Evolutionary conservation across 2,888 invertebrate species (phyloP).

Genomic region (Dilophus febrilis): DNA sequence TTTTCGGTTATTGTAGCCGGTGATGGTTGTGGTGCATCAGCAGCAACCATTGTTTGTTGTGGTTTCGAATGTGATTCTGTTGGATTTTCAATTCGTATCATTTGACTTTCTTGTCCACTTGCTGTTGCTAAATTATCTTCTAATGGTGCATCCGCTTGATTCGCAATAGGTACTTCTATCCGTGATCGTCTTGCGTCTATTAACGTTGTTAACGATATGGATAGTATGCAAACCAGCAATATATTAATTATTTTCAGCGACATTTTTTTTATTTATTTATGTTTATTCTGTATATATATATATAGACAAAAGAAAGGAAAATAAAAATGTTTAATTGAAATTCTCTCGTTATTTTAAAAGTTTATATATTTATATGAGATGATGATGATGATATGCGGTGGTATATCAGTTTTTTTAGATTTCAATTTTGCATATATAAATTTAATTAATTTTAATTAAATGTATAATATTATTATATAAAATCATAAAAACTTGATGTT

Average conservation of each 20-base stretch:
- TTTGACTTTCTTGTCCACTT: conserved; percentile 17
- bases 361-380: too few relatives aligned
- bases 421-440: too few relatives aligned
- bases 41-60: conserved; percentile 6
- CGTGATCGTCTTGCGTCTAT: conserved; percentile 22
- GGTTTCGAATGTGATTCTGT: conserved; percentile 16
- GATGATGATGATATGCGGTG: too few relatives aligned
- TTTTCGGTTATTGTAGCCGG: neutral
- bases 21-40: neutral
- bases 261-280: conserved; percentile 2
- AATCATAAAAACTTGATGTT: too few relatives aligned
- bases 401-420: too few relatives aligned
- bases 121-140: conserved; percentile 17
- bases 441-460: too few relatives aligned
- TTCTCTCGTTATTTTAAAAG: too few relatives aligned
- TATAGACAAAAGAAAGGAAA: neutral
- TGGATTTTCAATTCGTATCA: conserved; percentile 9
- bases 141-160: conserved; percentile 16
- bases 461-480: too few relatives aligned
- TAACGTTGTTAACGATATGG: conserved; percentile 13
- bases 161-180: conserved; percentile 19
- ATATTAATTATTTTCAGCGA: conserved; percentile 1
- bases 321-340: too few relatives aligned
- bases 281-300: neutral
- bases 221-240: conserved; percentile 11